phyloP scores from a whole-genome alignment of 1,140 invertebrate genomes.

The Trypoxylus dichotomus region DNA sequence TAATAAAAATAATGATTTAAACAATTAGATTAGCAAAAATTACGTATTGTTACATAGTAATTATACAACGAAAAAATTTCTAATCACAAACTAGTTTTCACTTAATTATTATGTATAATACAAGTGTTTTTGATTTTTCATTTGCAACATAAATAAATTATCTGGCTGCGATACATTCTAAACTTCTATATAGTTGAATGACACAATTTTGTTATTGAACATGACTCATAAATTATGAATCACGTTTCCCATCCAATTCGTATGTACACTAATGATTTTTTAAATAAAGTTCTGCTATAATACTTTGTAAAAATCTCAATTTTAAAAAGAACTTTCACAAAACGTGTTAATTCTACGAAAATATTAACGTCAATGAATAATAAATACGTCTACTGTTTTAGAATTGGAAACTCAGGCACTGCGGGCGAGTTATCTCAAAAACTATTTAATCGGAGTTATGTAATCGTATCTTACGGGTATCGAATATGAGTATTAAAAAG shows the following conservation, averaged over 20 bases:
- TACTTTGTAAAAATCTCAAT: not conserved
- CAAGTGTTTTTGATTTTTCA: not conserved
- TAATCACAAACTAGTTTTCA: not conserved
- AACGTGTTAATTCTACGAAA: not conserved
- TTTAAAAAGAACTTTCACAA: not conserved
- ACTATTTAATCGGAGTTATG: constrained; percentile 16
- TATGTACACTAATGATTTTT: constrained; percentile 3
- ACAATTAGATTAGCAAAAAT: no score
- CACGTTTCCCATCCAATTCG: constrained; percentile 4
- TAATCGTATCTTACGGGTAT: not conserved
- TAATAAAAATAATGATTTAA: no score
- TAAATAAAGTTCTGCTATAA: not conserved
- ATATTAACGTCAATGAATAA: no score
- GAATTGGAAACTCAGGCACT: not conserved
- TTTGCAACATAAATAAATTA: constrained; percentile 1
- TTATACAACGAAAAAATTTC: not conserved
- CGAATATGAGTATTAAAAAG: constrained; percentile 37
- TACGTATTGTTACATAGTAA: not conserved
- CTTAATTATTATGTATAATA: not conserved
- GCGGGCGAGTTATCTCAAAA: not conserved
- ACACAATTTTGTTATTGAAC: constrained; percentile 12
- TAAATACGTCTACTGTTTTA: not conserved
- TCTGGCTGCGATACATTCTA: not conserved
- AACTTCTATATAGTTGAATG: not conserved
- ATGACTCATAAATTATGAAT: constrained; percentile 10